Evolutionary conservation across 1,140 invertebrate species (phyloP).

Genomic region (Globodera rostochiensis): DNA sequence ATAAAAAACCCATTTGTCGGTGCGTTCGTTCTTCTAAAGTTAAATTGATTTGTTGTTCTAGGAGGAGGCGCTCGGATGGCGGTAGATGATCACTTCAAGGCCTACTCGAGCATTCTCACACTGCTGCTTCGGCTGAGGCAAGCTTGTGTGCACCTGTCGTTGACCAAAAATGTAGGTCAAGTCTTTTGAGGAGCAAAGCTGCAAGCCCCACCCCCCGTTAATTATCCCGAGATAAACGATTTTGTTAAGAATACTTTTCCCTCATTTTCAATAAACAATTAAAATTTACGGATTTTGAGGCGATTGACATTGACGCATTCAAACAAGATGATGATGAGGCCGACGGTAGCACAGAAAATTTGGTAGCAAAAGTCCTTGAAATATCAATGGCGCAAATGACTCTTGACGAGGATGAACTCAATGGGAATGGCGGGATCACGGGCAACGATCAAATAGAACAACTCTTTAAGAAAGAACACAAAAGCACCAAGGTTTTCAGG

Average conservation of each 20-base stretch:
- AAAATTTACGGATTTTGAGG: slow-evolving; percentile 44
- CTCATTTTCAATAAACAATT: slow-evolving; percentile 18
- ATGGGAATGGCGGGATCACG: not conserved
- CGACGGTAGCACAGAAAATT: slow-evolving; percentile 8
- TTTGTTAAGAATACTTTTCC: too few species aligned
- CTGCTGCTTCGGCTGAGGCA: slow-evolving; percentile 58
- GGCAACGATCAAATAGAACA: slow-evolving; percentile 30
- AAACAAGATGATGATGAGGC: slow-evolving; percentile 38
- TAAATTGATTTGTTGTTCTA: slow-evolving; percentile 10
- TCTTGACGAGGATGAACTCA: slow-evolving; percentile 26
- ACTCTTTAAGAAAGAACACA: slow-evolving; percentile 37
- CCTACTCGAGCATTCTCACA: slow-evolving; percentile 49
- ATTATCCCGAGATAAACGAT: too few species aligned
- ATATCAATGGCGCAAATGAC: slow-evolving; percentile 36
- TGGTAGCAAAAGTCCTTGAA: slow-evolving; percentile 33
- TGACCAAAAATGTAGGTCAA: slow-evolving; percentile 47
- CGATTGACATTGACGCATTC: slow-evolving; percentile 59
- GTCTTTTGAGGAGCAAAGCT: too few species aligned
- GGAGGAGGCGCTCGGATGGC: slow-evolving; percentile 37
- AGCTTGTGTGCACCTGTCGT: slow-evolving; percentile 54
- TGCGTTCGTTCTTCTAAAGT: slow-evolving; percentile 19
- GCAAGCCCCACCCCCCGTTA: too few species aligned
- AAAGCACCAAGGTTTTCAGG: slow-evolving; percentile 37
- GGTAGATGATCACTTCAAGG: slow-evolving; percentile 49
- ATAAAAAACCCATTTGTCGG: slow-evolving; percentile 51